These are phyloP conservation scores for Bergia puertoricense DNA, from an alignment of 92 coral and sea anemone genomes.

Conservation along the genomic window DNA sequence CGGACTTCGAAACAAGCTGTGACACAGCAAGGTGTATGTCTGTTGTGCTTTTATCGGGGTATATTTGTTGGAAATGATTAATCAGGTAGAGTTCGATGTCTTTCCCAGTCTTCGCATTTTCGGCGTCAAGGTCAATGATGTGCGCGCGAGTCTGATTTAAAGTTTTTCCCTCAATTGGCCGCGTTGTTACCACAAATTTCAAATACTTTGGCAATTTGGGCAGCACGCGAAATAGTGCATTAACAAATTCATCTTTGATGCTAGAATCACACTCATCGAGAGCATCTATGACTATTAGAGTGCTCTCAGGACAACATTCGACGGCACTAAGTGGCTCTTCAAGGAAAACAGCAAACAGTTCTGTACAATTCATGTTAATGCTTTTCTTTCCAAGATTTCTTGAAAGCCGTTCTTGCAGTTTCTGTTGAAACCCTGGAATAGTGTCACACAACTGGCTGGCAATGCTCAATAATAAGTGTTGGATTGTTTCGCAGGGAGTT, in stretches of 20 bases:
- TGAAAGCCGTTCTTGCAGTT: conserved; percentile 45
- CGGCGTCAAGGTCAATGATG: conserved; percentile 35
- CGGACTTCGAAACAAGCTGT: conserved; percentile 9
- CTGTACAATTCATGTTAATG: conserved; percentile 42
- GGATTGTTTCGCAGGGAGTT: conserved; percentile 51
- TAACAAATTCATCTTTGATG: conserved; percentile 42
- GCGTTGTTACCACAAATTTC: conserved; percentile 57
- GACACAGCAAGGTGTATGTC: conserved; percentile 14
- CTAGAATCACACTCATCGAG: conserved; percentile 58
- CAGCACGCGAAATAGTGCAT: conserved; percentile 39
- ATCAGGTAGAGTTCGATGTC: conserved; percentile 51
- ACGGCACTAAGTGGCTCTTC: conserved; percentile 57
- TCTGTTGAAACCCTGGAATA: conserved; percentile 52
- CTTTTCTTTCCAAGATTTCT: conserved; percentile 26
- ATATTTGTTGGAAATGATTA: conserved; percentile 12
- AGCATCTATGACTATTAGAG: conserved; percentile 59
- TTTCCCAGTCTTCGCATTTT: conserved; percentile 40
- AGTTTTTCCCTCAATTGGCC: conserved; percentile 38
- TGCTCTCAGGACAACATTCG: conserved; percentile 40
- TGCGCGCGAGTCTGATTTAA: conserved; percentile 14
- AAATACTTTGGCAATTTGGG: conserved; percentile 58
- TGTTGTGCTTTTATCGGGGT: conserved; percentile 24
- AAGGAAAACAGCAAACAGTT: conserved; percentile 51
- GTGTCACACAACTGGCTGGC: conserved; percentile 52
- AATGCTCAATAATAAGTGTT: conserved; percentile 49